Evolutionary conservation across 2,797 vertebrate species (phyloP).

Genomic region (Chrosomus eos): DNA sequence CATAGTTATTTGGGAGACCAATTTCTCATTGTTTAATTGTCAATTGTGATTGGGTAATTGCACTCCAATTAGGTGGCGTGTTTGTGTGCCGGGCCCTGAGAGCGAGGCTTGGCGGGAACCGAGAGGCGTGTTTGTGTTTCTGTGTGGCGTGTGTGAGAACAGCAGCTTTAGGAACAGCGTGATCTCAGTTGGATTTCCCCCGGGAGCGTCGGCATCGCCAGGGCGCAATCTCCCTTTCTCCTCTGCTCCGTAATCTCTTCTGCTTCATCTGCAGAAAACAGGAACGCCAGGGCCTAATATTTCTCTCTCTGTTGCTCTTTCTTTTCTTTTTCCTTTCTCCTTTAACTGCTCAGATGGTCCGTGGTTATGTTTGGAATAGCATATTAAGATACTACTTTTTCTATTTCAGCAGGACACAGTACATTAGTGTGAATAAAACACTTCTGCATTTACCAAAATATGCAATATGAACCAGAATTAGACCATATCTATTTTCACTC

Average conservation of each 20-base stretch:
- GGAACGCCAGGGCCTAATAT: slow-evolving; percentile 49
- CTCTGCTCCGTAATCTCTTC: slow-evolving; percentile 48
- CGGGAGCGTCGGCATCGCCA: slow-evolving; percentile 37
- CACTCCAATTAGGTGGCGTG: slow-evolving; percentile 58
- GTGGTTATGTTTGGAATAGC: neutral
- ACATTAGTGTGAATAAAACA: neutral
- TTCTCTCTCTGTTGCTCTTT: neutral
- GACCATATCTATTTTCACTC: neutral
- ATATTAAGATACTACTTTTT: neutral
- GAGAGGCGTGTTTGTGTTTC: slow-evolving; percentile 47
- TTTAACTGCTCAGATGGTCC: neutral
- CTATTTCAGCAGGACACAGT: neutral
- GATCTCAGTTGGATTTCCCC: slow-evolving; percentile 53
- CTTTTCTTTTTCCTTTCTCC: neutral
- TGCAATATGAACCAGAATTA: neutral
- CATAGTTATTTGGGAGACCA: slow-evolving; percentile 61
- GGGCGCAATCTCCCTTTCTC: slow-evolving; percentile 46
- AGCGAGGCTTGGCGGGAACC: slow-evolving; percentile 38
- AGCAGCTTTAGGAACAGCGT: slow-evolving; percentile 48
- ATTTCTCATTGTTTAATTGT: slow-evolving; percentile 67
- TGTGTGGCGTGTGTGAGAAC: slow-evolving; percentile 38
- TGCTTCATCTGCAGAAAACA: slow-evolving; percentile 56
- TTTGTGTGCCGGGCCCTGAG: slow-evolving; percentile 51
- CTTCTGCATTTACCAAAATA: neutral
- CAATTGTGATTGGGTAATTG: slow-evolving; percentile 69